Base-by-base conservation (phyloP, 2,797 vertebrate species). In the Acipenser ruthenus region DNA sequence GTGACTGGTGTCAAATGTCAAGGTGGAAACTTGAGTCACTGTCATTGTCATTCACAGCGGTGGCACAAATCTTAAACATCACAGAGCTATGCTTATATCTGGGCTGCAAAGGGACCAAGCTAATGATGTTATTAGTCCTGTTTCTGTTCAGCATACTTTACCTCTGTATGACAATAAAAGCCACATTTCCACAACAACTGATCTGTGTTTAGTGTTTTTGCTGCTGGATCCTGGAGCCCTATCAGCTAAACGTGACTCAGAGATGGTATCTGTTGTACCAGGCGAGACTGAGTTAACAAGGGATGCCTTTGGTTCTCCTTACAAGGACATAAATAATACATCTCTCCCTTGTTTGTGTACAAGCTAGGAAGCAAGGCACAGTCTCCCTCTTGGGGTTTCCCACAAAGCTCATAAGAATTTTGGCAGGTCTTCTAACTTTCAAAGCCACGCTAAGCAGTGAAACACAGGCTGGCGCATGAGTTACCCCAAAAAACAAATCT, bases 271-370 rank as follows among this genome's bases (percentile, higher is more conserved):
- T 11, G 49, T 48, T 60, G 62, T 9, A 67, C 60, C 60, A 51
- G 50, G 63, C 52, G 53, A 65, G 52, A 52, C 49, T 63, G 65
- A 60, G 68, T 64, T 73, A 68, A 70, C 68, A 66, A 60, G 68
- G 55, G 65, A 59, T 60, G 37, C 48, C 63, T 68, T 15, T 71
- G 69, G 60, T 64, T 70, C 60, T 50, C 60, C 60, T 60, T 18
- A 67, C 60, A 68, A 63, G 49, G 63, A 60, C 62, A 64, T 73
- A 64, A 68, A 70, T 73, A 73, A 73, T 70, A 68, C 18, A 73
- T 68, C 47, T 7, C 63, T 60, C 49, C 52, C 53, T 37, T 69
- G 58, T 67, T 67, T 69, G 51, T 65, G 59, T 65, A 47, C 48
- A 6, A 6, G 60, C 48, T 12, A 49, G 50, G 37, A 55, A 10